Evolutionary conservation across 2,113 vertebrate genomes (phyloP), one percentile per base, ranked within the genome.

Genomic region (Saguinus imperator): DNA sequence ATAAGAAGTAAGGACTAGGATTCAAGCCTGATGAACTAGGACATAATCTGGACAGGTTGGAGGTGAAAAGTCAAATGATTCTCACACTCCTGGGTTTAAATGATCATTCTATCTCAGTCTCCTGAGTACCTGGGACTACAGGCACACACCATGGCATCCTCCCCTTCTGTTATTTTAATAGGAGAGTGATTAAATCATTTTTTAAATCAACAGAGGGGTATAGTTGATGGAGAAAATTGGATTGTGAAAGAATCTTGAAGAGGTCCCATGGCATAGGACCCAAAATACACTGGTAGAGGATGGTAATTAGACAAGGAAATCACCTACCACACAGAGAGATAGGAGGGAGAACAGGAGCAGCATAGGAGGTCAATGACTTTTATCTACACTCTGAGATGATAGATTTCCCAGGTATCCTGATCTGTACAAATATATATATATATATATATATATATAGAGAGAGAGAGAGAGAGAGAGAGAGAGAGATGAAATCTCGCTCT

Each of bases 341-440:
- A 48, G 2, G 3, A 57, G 18, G 21, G 3, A 25, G 0, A 7
- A 27, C 23, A 35, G 37, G 10, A 50, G 27, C 0, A 35, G 32
- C 40, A 11, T 0, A 6, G 48, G 37, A 89, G 13, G 8, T 3
- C 43, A 43, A 17, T 27, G 45, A 4, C 23, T 79, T 79, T 50
- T 7, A 6, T 25, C 29, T 16, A 29, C 43, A 20, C 32, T 94
- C 7, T 52, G 21, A 58, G 43, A 40, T 45, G 17, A 10, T 70
- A 87, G n/a, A 20, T 18, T 75, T 83, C 29, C 35, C 29, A 45
- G 8, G 21, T 52, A 72, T 72, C 17, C 29, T 92, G 45, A 61
- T 57, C 32, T 83, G 45, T 80, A 25, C 4, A 17, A 91, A n/a
- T n/a, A n/a, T n/a, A n/a, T n/a, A n/a, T n/a, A n/a, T n/a, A n/a